Percentiles rank a stretch among this genome's conserved stretches.
Evolutionary conservation across 2,888 invertebrate species (phyloP).

Genomic region (Macrostomum cliftonense): DNA sequence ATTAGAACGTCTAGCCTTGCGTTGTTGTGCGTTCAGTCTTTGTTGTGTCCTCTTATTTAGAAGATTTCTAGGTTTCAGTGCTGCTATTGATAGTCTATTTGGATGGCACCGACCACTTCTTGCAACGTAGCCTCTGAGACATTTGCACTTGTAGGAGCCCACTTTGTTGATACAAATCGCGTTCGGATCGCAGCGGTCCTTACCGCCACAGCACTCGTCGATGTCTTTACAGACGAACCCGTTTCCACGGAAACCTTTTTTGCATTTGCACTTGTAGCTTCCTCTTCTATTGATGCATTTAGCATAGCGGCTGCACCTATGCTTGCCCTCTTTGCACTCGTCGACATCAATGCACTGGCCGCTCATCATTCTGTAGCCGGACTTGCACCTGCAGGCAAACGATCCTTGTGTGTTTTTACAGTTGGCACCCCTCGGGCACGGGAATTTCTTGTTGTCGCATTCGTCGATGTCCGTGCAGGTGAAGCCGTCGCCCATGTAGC

Average conservation of each 20-base stretch:
- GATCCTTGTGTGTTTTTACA: background rate
- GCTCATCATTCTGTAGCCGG: background rate
- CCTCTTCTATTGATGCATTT: no score
- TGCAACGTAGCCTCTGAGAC: background rate
- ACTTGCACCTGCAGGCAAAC: background rate
- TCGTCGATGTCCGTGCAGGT: conserved; percentile 24
- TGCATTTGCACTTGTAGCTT: no score
- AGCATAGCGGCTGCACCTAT: conserved; percentile 1
- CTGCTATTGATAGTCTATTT: no score
- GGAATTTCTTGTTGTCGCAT: background rate
- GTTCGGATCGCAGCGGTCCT: no score
- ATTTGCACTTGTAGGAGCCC: conserved; percentile 5
- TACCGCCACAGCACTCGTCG: no score
- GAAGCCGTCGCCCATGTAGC: conserved; percentile 20
- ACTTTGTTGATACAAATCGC: conserved; percentile 1
- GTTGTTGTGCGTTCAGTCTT: no score
- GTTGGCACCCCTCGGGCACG: background rate
- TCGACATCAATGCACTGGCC: conserved; percentile 2
- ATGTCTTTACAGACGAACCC: no score
- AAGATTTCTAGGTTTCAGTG: no score
- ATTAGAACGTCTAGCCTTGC: no score
- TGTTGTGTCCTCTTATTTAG: no score
- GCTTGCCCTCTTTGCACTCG: conserved; percentile 1
- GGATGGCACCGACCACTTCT: no score
- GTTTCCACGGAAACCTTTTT: no score